Evolutionary conservation across 1,140 invertebrate genomes (phyloP).

Genomic region (Ceratitis capitata): DNA sequence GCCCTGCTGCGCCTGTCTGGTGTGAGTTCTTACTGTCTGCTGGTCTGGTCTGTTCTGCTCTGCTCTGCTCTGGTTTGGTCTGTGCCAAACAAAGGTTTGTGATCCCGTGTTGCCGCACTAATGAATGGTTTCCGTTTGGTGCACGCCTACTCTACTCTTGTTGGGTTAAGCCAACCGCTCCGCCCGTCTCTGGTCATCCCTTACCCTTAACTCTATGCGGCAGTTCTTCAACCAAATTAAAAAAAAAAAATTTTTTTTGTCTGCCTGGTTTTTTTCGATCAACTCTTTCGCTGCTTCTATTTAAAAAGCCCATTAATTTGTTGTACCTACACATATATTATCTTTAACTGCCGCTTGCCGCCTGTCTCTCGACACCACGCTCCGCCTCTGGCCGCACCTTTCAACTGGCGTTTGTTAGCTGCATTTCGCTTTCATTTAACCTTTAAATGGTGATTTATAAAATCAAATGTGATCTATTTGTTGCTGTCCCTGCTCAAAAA

Average conservation of each 20-base stretch:
- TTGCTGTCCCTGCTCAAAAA: background rate
- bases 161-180: background rate
- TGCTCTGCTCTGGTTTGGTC: too few relatives aligned
- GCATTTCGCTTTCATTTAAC: background rate
- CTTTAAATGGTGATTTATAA: slow-evolving; percentile 12
- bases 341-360: background rate
- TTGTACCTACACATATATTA: slow-evolving; percentile 24
- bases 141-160: background rate
- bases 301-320: slow-evolving; percentile 35
- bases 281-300: slow-evolving; percentile 12
- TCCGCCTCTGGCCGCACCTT: background rate
- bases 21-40: slow-evolving; percentile 20
- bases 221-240: background rate
- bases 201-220: background rate
- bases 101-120: slow-evolving; percentile 22
- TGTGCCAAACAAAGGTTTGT: slow-evolving; percentile 12
- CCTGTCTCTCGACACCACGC: background rate
- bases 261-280: background rate
- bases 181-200: background rate
- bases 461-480: slow-evolving; percentile 12
- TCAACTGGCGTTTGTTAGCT: background rate
- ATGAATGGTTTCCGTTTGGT: slow-evolving; percentile 35
- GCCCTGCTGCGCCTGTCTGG: slow-evolving; percentile 29
- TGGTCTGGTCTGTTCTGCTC: background rate
- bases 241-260: background rate